A percentile compares a stretch with the other conserved stretches of the same genome.
Conservation (phyloP, 2,888 invertebrate genomes). For the Rhopalosiphum nymphaeae region DNA sequence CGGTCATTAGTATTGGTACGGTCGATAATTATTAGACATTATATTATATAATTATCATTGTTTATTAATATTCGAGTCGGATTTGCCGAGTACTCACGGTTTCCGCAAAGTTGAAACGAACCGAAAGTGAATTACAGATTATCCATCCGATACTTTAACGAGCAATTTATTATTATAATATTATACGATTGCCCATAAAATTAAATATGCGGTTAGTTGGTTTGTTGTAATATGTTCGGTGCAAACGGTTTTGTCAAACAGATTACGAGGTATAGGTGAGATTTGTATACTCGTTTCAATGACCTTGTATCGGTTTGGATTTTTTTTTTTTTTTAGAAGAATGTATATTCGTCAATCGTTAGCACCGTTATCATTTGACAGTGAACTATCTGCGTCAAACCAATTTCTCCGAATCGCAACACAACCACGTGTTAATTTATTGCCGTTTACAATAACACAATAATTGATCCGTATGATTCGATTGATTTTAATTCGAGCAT, state of each 20-base stretch:
- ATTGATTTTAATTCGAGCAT: not conserved
- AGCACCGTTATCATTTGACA: not conserved
- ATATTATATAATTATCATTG: not conserved
- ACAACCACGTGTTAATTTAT: not conserved
- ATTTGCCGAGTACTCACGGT: not conserved
- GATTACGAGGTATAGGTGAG: not conserved
- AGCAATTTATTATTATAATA: not conserved
- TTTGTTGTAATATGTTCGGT: not conserved
- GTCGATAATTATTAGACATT: conserved; percentile 13
- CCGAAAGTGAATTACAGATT: not conserved
- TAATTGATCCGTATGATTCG: not conserved
- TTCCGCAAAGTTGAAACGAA: not conserved
- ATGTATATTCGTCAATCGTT: not conserved
- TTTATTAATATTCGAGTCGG: conserved; percentile 4
- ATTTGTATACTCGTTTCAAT: not conserved
- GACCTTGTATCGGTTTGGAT: not conserved
- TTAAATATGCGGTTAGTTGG: not conserved
- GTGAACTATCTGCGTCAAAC: not conserved
- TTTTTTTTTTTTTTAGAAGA: not conserved
- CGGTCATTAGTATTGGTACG: not conserved
- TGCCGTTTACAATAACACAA: not conserved
- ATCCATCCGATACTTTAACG: not conserved
- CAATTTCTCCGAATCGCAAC: not conserved
- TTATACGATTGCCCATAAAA: not conserved
- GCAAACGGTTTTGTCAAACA: not conserved